Base-by-base conservation (phyloP, 2,888 invertebrate species). In the Scaptomyza flava region DNA sequence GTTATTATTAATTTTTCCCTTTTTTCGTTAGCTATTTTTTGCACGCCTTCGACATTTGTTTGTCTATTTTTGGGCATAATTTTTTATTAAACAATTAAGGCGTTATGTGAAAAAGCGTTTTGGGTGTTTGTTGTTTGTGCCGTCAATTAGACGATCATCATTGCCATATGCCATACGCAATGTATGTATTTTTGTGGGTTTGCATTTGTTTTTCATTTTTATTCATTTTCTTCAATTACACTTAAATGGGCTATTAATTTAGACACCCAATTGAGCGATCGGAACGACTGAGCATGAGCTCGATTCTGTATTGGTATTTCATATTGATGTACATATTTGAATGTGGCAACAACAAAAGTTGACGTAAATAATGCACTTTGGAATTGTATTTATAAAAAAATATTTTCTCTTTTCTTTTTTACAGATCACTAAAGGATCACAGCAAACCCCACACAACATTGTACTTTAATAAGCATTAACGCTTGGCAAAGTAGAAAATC, bases 351-450 rank as follows among this genome's bases (percentile, higher is more conserved):
- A 14, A n/a, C 45, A 46, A 27, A 3, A 27, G 27, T 31, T 47
- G 17, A 48, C 17, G 12, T 20, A 8, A 8, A 20, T 11, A 9
- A 50, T 42, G 3, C 30, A n/a, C n/a, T 43, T 17, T 12, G 5
- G 17, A 48, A 5, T 2, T 42, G 12, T 7, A 12, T 30, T 17
- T 17, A 7, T 9, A 3, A 36, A 47, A 1, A 5, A n/a, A 27
- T n/a, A 11, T 34, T 11, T 3, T 62, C 11, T 12, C 27, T 27
- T 23, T 23, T 46, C 11, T 12, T 43, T 11, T 46, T 89, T 89
- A 4, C 85, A 90, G 90, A 90, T 81, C 86, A 82, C 76, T 77
- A 76, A 86, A 80, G 70, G 68, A 61, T 68, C 66, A 74, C 47
- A 64, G 36, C 66, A 72, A 65, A 54, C 53, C 61, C 46, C 54